Conservation (phyloP, 2,113 vertebrate genomes). For the Rhinogobius similis region DNA sequence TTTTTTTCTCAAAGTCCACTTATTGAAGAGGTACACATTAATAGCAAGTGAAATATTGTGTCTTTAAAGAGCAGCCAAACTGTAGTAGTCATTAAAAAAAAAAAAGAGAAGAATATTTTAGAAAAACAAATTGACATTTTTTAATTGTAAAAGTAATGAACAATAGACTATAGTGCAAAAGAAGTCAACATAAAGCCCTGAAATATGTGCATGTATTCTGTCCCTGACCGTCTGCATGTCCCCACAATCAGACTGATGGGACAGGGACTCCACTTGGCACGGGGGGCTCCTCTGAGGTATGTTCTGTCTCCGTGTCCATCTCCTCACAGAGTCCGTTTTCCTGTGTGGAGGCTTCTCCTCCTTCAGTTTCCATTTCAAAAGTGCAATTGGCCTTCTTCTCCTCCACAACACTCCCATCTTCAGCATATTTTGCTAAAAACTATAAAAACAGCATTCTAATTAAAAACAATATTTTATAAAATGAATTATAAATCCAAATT, state of each 20-base stretch:
- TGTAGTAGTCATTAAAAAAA: no score
- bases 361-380: not conserved
- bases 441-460: not conserved
- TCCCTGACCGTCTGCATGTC: not conserved
- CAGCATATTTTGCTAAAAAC: not conserved
- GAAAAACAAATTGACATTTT: no score
- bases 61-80: no score
- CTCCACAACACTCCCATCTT: not conserved
- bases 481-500: not conserved
- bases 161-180: not conserved
- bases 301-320: not conserved
- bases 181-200: not conserved
- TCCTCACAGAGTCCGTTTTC: not conserved
- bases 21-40: not conserved
- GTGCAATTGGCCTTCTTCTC: not conserved
- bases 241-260: not conserved
- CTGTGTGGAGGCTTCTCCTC: not conserved
- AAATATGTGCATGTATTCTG: not conserved
- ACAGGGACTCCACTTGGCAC: no score
- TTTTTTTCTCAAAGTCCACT: no score
- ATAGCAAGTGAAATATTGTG: not conserved
- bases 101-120: no score
- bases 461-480: not conserved
- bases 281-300: not conserved
- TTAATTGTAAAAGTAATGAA: no score